Evolutionary conservation across 2,113 vertebrate genomes (phyloP).

Genomic region (Otocyon megalotis): DNA sequence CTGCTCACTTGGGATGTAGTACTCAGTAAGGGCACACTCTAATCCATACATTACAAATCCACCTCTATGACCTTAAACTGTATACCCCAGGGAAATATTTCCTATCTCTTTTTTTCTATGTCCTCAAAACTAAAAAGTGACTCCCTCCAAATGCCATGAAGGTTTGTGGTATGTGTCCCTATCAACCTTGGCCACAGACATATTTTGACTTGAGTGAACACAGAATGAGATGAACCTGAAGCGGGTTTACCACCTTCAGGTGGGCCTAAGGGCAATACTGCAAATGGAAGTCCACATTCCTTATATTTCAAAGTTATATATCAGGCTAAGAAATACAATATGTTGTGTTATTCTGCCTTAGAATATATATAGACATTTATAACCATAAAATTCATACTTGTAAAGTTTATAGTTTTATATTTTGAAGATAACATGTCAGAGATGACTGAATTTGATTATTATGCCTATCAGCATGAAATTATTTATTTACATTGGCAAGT

Average conservation of each 20-base stretch:
- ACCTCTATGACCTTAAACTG: not conserved
- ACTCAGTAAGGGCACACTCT: not conserved
- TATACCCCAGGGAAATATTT: not conserved
- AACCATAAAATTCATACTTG: not conserved
- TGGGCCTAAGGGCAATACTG: not conserved
- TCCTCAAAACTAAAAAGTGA: not conserved
- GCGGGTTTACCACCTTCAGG: not conserved
- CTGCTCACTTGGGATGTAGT: not conserved
- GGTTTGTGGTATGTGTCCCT: not conserved
- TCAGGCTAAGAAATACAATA: not conserved
- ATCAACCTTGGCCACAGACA: not conserved
- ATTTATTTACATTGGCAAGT: not conserved
- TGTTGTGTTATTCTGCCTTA: not conserved
- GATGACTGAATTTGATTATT: not conserved
- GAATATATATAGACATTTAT: not conserved
- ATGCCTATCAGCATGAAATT: not conserved
- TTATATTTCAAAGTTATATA: not conserved
- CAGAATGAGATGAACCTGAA: not conserved
- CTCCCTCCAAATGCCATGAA: not conserved
- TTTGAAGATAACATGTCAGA: not conserved
- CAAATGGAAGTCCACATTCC: not conserved
- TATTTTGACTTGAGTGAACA: not conserved
- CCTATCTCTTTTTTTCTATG: not conserved
- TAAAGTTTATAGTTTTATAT: not conserved
- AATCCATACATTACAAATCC: not conserved